Conservation (phyloP, 2,888 invertebrate genomes). For the Electrophaes corylata region DNA sequence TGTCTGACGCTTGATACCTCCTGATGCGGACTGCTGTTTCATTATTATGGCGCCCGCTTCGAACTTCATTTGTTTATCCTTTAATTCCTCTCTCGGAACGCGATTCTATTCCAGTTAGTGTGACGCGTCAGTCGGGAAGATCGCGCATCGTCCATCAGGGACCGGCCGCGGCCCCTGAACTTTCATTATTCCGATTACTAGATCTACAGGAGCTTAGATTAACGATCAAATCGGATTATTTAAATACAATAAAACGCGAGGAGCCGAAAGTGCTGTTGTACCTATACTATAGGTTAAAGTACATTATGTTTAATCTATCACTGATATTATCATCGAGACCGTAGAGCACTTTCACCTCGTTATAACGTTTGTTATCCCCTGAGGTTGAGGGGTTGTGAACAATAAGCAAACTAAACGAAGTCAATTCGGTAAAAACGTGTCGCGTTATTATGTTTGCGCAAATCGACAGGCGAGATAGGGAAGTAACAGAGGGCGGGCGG, state of each 20-base stretch:
- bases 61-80: conserved; percentile 82
- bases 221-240: conserved; percentile 29
- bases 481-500: conserved; percentile 45
- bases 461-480: conserved; percentile 48
- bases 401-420: conserved; percentile 76
- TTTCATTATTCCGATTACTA: conserved; percentile 66
- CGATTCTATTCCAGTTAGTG: conserved; percentile 78
- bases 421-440: conserved; percentile 66
- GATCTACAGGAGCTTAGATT: conserved; percentile 44
- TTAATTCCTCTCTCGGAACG: conserved; percentile 77
- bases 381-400: conserved; percentile 52
- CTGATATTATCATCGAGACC: conserved; percentile 14
- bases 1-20: conserved; percentile 80
- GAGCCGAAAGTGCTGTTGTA: conserved; percentile 14
- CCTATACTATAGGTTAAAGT: too few species aligned
- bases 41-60: conserved; percentile 75
- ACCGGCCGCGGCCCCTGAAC: conserved; percentile 60
- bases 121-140: conserved; percentile 73
- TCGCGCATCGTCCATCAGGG: conserved; percentile 72
- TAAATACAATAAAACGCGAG: conserved; percentile 12
- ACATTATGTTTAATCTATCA: conserved; percentile 17
- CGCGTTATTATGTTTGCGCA: conserved; percentile 61
- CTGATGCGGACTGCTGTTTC: conserved; percentile 77
- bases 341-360: conserved; percentile 46
- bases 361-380: conserved; percentile 46